Percentiles rank a stretch among this genome's conserved stretches.
phyloP scores from a whole-genome alignment of 2,797 vertebrate species.

The Myioborus miniatus region DNA sequence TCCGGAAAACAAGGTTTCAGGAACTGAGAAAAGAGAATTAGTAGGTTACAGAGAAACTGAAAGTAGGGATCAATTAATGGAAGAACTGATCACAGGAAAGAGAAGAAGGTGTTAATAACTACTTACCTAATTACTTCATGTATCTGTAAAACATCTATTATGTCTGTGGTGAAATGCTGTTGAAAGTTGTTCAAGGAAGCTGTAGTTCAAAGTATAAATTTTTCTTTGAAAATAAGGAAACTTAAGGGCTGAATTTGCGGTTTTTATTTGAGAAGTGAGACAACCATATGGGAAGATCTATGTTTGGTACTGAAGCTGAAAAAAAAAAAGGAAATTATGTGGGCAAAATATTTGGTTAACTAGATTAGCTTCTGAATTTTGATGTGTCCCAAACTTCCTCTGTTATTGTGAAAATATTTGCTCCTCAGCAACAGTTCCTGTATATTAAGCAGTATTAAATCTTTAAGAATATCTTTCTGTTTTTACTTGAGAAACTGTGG shows the following conservation, averaged over 20 bases:
- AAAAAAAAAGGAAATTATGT: neutral
- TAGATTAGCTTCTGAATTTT: neutral
- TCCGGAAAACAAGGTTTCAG: neutral
- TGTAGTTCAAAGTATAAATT: neutral
- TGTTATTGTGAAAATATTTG: neutral
- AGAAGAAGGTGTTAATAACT: neutral
- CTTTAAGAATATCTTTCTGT: neutral
- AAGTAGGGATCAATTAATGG: neutral
- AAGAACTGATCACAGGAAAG: neutral
- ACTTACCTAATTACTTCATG: neutral
- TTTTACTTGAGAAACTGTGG: slow-evolving; percentile 12
- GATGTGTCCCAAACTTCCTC: neutral
- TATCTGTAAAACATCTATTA: neutral
- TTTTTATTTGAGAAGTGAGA: neutral
- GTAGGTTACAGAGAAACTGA: neutral
- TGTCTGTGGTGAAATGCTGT: neutral
- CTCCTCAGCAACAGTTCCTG: neutral
- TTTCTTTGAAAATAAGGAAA: neutral
- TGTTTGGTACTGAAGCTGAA: neutral
- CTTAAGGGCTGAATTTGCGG: neutral
- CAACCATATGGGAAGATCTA: neutral
- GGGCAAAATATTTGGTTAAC: neutral
- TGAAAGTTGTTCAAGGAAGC: neutral
- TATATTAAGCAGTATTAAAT: neutral
- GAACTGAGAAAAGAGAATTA: neutral